Percentiles rank a stretch among this genome's conserved stretches.
Evolutionary conservation across 2,888 invertebrate genomes (phyloP).

Genomic region (Tachina fera): DNA sequence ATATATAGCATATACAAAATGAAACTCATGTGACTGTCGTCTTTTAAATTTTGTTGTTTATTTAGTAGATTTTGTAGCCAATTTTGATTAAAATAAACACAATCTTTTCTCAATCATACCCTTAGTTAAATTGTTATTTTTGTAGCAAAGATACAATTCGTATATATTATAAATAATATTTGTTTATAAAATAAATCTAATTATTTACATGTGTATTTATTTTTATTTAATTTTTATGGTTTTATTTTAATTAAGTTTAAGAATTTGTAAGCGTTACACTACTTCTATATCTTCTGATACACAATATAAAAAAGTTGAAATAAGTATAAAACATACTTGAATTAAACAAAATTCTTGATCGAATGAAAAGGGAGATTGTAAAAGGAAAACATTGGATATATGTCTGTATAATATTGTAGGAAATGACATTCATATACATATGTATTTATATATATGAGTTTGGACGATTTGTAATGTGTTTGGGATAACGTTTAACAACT

Average conservation of each 20-base stretch:
- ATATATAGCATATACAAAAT: not conserved
- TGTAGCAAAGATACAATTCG: constrained; percentile 41
- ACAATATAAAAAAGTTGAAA: constrained; percentile 45
- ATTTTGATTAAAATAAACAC: not conserved
- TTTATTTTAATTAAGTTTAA: constrained; percentile 28
- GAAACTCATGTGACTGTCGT: not conserved
- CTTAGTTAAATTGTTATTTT: constrained; percentile 11
- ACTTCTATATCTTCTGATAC: constrained; percentile 32
- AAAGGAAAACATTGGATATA: constrained; percentile 13
- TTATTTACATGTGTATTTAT: constrained; percentile 58
- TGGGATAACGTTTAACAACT: constrained; percentile 69
- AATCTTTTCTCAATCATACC: constrained; percentile 21
- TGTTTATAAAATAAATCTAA: constrained; percentile 52
- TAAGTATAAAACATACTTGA: constrained; percentile 30
- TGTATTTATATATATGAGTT: constrained; percentile 70
- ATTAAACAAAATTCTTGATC: constrained; percentile 31
- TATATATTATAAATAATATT: constrained; percentile 48
- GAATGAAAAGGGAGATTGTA: constrained; percentile 33
- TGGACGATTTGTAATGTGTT: constrained; percentile 69
- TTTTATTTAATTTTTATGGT: constrained; percentile 15
- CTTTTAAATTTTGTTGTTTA: not conserved
- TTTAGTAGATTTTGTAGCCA: not conserved
- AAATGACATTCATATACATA: constrained; percentile 13
- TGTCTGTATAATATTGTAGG: constrained; percentile 2
- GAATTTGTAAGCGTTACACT: constrained; percentile 40